Conservation (phyloP, 2,113 vertebrate genomes). For the Heterocephalus glaber region DNA sequence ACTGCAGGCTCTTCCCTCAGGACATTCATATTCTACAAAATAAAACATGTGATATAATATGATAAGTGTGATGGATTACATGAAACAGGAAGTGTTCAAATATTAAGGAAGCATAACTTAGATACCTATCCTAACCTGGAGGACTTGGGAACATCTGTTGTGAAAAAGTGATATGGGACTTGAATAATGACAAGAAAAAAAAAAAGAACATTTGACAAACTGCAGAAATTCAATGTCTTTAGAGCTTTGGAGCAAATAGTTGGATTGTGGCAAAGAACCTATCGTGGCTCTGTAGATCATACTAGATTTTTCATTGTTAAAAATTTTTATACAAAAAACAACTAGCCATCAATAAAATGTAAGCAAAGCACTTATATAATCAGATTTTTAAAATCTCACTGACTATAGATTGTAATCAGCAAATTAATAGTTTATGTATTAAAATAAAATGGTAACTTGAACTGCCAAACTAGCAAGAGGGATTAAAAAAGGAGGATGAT, state of each 20-base stretch:
- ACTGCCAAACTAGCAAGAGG: background rate
- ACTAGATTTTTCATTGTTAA: background rate
- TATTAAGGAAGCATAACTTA: background rate
- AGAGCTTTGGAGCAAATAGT: background rate
- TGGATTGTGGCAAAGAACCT: background rate
- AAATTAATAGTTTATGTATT: background rate
- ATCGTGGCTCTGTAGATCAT: background rate
- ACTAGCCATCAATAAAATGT: background rate
- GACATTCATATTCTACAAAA: background rate
- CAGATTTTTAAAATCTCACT: background rate
- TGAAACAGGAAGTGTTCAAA: background rate
- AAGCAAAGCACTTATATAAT: background rate
- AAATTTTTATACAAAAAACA: background rate
- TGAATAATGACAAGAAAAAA: background rate
- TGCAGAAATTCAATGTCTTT: background rate
- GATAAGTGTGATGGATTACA: background rate
- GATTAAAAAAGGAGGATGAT: background rate
- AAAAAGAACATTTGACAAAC: background rate
- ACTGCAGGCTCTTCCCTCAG: background rate
- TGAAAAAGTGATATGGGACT: background rate
- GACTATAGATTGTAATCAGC: background rate
- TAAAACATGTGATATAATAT: background rate
- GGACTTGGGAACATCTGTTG: background rate
- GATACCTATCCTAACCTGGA: background rate
- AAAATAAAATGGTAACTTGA: background rate